Conservation (phyloP, 2,888 invertebrate species). For the Ethmia dodecea region DNA sequence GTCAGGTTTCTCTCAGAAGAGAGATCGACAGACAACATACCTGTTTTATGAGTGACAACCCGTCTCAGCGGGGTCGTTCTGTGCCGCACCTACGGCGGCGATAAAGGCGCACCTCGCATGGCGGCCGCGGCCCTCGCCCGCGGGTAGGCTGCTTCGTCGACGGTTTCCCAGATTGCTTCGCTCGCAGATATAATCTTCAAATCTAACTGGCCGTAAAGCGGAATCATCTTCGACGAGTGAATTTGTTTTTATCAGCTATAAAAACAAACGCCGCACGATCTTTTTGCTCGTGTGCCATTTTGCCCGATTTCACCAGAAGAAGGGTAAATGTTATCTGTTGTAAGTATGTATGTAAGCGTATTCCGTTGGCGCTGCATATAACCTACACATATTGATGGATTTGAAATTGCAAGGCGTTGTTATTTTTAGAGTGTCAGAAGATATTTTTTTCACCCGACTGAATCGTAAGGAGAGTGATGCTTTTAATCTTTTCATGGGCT, state of each 20-base stretch:
- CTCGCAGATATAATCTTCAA: constrained; percentile 48
- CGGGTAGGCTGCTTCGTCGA: constrained; percentile 48
- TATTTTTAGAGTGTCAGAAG: no score
- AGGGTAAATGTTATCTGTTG: background rate
- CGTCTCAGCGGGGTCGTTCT: constrained; percentile 45
- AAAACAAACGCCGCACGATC: constrained; percentile 1
- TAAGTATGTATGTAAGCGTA: no score
- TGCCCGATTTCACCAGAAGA: background rate
- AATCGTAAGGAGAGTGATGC: no score
- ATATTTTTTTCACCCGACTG: no score
- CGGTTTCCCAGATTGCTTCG: constrained; percentile 41
- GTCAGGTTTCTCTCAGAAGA: no score
- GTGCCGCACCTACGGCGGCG: no score
- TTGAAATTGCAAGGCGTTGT: background rate
- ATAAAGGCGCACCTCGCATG: constrained; percentile 4
- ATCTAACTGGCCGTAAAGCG: constrained; percentile 61
- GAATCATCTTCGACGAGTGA: constrained; percentile 33
- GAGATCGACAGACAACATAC: no score
- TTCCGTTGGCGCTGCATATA: background rate
- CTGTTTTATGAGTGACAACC: constrained; percentile 35
- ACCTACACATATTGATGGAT: background rate
- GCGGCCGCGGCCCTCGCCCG: constrained; percentile 21
- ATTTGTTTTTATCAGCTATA: constrained; percentile 12
- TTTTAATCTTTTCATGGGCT: no score
- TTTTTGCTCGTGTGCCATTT: no score